Evolutionary conservation across 30 jellyfish, hydroid and myxozoan genomes (phyloP), one percentile per base, ranked within the genome.

Genomic region (Aurelia aurita): DNA sequence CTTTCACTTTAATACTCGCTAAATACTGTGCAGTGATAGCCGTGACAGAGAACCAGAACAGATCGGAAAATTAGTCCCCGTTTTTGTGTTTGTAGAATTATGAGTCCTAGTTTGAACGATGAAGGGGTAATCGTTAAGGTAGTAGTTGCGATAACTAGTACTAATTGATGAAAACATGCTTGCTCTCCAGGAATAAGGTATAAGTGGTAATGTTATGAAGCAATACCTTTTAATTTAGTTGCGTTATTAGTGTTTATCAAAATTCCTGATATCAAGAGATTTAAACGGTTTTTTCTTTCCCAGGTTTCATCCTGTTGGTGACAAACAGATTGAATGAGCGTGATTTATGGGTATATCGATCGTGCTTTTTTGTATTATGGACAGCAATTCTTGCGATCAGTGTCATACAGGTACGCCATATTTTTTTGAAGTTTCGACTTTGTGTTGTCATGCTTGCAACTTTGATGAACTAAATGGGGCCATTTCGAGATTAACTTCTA

Each of bases 371-470:
- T 69, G 22, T 79, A 1, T 81, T 87, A 51, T 80, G 96, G 94
- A 58, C 79, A 16, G 46, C 72, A 14, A 69, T 88, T 35, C 91
- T 88, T 47, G 77, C 90, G 0, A 81, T 93, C 73, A 64, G 91
- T 22, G 83, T 93, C 21, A 80, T 83, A 0, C 97, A 76, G 96
- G 98, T 93, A 88, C 21, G 78, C 28, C 39, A 45, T 68, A 3
- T 22, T 18, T 32, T 22, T 31, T 31, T 9, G 0, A 16, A 43
- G 15, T 3, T 28, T 35, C 6, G 10, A 28, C 43, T 7, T 64
- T 0, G 15, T 19, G 15, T 19, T 11, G 43, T 5, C 65, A 4
- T n/a, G 20, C 74, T 60, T 23, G 9, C 20, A 1, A n/a, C 58
- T 20, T 7, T 19, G 49, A 15, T 39, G 51, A 39, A 39, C 51